Conservation (phyloP, 2,888 invertebrate genomes). For the Chouioia cunea region DNA sequence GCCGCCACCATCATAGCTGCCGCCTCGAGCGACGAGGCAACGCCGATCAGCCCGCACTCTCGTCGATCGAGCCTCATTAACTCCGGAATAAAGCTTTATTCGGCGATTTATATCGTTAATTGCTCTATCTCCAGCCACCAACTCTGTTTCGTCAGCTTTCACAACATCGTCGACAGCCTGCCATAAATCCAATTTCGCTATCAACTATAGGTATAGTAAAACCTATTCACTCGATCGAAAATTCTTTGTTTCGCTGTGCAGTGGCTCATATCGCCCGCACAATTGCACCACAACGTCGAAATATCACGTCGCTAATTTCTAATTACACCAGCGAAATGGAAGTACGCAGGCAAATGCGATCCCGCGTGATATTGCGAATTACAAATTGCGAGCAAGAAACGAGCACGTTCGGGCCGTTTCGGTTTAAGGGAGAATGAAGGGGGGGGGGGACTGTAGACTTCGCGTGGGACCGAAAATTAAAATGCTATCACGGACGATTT, state of each 20-base stretch:
- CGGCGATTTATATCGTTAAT: constrained; percentile 15
- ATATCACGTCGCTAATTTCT: constrained; percentile 55
- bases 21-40: too few relatives aligned
- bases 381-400: constrained; percentile 1
- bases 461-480: constrained; percentile 53
- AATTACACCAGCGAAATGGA: constrained; percentile 51
- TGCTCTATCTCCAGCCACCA: not conserved
- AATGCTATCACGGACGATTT: constrained; percentile 55
- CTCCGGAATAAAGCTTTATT: constrained; percentile 6
- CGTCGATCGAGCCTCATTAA: constrained; percentile 37
- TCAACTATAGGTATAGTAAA: too few relatives aligned
- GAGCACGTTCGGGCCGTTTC: too few relatives aligned
- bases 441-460: too few relatives aligned
- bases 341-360: constrained; percentile 50
- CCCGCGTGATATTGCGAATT: constrained; percentile 45
- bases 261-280: constrained; percentile 11
- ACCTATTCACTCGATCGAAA: too few relatives aligned
- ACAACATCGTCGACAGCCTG: too few relatives aligned
- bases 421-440: too few relatives aligned
- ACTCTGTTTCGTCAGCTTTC: too few relatives aligned
- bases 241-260: not conserved
- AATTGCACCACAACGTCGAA: constrained; percentile 28
- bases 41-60: too few relatives aligned
- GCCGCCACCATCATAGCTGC: constrained; percentile 12
- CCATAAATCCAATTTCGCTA: too few relatives aligned